phyloP scores from a whole-genome alignment of 2,113 vertebrate species.

The Phaethornis superciliosus region DNA sequence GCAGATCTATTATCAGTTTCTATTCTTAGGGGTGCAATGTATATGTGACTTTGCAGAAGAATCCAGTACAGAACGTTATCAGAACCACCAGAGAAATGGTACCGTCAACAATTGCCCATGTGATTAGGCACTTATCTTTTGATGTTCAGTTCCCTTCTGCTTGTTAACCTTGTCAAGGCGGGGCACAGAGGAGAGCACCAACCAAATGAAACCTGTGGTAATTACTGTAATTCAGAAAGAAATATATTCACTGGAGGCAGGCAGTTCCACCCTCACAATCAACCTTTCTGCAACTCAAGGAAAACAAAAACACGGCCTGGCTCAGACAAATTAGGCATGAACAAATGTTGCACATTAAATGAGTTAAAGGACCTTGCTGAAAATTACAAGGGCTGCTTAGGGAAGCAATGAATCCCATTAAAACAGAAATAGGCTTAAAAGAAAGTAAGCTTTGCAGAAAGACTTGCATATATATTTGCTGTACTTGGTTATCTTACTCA shows the following conservation, averaged over 20 bases:
- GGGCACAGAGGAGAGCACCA: conserved; percentile 8
- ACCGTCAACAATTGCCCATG: conserved; percentile 10
- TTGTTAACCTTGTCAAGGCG: conserved; percentile 70
- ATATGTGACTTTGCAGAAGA: neutral
- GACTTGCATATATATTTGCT: neutral
- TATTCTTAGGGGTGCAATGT: conserved; percentile 1
- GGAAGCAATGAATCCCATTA: conserved; percentile 71
- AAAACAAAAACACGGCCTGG: conserved; percentile 73
- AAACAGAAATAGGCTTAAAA: conserved; percentile 47
- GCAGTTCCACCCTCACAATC: conserved; percentile 65
- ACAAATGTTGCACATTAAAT: conserved; percentile 79
- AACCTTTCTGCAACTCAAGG: conserved; percentile 68
- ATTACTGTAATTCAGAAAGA: conserved; percentile 70
- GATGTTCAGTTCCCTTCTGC: conserved; percentile 61
- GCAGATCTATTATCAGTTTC: neutral
- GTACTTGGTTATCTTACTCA: neutral
- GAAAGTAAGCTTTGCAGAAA: conserved; percentile 5
- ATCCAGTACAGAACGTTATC: neutral
- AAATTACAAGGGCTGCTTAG: conserved; percentile 73
- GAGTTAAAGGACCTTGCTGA: conserved; percentile 77
- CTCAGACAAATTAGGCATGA: conserved; percentile 76
- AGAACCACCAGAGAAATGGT: conserved; percentile 15
- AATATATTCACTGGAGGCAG: conserved; percentile 54
- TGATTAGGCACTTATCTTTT: conserved; percentile 46
- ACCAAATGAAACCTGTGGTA: conserved; percentile 40